Conservation (phyloP, 2,888 invertebrate genomes). For the Hoplodrina blanda region DNA sequence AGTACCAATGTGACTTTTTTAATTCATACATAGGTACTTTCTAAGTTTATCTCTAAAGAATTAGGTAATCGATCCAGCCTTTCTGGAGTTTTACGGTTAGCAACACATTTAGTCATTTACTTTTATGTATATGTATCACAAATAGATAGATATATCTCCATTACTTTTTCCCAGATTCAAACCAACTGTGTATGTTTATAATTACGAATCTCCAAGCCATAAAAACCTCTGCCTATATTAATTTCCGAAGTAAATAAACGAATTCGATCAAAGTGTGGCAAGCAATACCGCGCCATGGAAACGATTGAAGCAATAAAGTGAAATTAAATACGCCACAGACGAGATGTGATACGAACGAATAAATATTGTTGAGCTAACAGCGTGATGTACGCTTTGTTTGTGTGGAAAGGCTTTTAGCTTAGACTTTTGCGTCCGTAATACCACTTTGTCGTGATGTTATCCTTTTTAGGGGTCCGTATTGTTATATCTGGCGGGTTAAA, state of each 20-base stretch:
- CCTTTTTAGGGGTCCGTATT: too few species aligned
- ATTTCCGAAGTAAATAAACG: conserved; percentile 19
- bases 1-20: too few species aligned
- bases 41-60: too few species aligned
- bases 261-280: conserved; percentile 13
- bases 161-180: neutral
- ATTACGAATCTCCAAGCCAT: neutral
- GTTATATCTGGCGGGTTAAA: too few species aligned
- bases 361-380: conserved; percentile 36
- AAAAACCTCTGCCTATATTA: conserved; percentile 1
- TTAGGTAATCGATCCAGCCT: too few species aligned
- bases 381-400: conserved; percentile 32
- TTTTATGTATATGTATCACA: too few species aligned
- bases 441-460: neutral
- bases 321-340: conserved; percentile 71
- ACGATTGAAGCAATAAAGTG: conserved; percentile 66
- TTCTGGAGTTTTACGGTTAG: too few species aligned
- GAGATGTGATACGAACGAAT: conserved; percentile 49
- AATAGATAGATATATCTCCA: neutral
- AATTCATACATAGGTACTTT: too few species aligned
- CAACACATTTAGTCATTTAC: too few species aligned
- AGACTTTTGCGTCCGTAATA: neutral
- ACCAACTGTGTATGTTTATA: neutral
- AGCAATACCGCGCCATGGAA: conserved; percentile 38
- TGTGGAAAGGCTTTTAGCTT: neutral